Base-by-base conservation (phyloP, 1,140 invertebrate genomes). In the Pantala flavescens region DNA sequence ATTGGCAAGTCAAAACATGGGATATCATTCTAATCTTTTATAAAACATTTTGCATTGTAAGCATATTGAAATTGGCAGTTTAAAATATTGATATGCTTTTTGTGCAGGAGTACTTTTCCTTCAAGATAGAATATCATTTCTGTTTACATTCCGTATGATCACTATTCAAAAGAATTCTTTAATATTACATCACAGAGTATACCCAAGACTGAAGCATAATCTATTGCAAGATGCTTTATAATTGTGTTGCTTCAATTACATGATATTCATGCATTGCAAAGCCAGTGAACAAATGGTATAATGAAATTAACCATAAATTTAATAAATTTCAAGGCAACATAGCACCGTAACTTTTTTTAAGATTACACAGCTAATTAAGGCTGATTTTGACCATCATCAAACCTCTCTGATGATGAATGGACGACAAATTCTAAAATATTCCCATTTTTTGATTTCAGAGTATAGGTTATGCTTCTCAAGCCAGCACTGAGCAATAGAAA, bases 1-100 rank as follows among this genome's bases (percentile, higher is more conserved):
- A 63, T 63, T 63, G 49, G 49, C 49, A 63, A 63, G 49, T 63
- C n/a, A 63, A 63, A 63, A 63, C 49, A 63, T 63, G 3, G n/a
- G 49, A 7, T 21, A 16, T 21, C 14, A 14, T 63, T 19, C 49
- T 63, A 63, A 63, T 63, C 49, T 63, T 63, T 63, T 63, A 63
- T 63, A 63, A 63, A 63, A 63, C 12, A 63, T 16, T 63, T 63
- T 63, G 49, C 49, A 63, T 63, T 16, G 49, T 63, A 63, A 63
- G 49, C 49, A 63, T 63, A 63, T 63, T 63, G 49, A 63, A 21
- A 21, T 63, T 63, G 49, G 49, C 49, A 63, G 49, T 63, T 63
- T 63, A 63, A 63, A 63, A 63, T 12, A 5, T 63, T 63, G 49
- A 63, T 63, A 63, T 63, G 49, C 49, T 63, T 63, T 63, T 63